Conservation (phyloP, 1,140 invertebrate genomes). For the Solenopsis invicta region DNA sequence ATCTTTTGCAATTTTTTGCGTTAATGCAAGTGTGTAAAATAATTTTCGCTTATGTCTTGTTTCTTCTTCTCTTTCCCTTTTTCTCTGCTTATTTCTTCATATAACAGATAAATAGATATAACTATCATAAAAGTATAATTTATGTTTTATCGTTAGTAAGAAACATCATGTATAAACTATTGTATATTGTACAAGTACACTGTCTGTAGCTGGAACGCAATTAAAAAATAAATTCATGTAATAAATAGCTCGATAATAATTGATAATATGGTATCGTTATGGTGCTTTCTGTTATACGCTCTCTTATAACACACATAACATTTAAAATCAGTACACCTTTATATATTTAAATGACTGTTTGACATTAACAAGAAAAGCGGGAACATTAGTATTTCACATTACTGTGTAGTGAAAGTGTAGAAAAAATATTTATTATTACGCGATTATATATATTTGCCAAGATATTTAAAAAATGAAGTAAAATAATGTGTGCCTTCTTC, state of each 20-base stretch:
- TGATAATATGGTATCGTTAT: neutral
- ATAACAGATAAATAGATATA: too few relatives aligned
- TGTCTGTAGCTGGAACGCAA: slow-evolving; percentile 2
- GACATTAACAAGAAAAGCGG: neutral
- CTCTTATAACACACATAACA: neutral
- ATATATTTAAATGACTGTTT: neutral
- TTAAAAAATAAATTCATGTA: slow-evolving; percentile 26
- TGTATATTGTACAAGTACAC: neutral
- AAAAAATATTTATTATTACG: neutral
- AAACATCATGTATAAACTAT: slow-evolving; percentile 1
- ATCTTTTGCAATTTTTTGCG: neutral
- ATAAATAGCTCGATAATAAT: neutral
- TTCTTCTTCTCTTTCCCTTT: neutral
- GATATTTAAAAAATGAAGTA: slow-evolving; percentile 10
- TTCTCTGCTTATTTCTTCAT: neutral
- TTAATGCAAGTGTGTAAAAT: slow-evolving; percentile 15
- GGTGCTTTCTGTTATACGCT: neutral
- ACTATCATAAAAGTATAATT: neutral
- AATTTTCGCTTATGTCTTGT: neutral
- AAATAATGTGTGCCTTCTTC: neutral
- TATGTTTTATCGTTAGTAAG: neutral
- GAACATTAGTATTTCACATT: slow-evolving; percentile 4
- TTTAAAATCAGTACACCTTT: neutral
- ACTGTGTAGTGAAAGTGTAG: neutral
- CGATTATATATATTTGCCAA: neutral